These are phyloP conservation scores for Drosophila lacicola DNA, from an alignment of 2,888 invertebrate species.

Conservation along the genomic window DNA sequence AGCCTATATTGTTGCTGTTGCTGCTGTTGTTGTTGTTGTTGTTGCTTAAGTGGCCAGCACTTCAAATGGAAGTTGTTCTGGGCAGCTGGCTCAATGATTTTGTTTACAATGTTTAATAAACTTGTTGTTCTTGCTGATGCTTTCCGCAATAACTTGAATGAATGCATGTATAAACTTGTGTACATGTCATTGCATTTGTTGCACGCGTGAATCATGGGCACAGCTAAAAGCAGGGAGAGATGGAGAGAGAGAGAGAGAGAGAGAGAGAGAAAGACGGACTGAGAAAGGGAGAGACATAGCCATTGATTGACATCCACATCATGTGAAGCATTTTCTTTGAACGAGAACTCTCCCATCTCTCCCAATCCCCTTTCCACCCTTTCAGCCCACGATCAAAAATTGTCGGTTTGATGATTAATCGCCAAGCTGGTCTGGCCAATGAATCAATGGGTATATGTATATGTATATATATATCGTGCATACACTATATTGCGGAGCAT, in stretches of 20 bases:
- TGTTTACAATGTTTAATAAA: slow-evolving; percentile 64
- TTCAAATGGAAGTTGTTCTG: slow-evolving; percentile 44
- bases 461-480: background rate
- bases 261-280: background rate
- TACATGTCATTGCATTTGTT: slow-evolving; percentile 30
- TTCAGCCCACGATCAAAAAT: background rate
- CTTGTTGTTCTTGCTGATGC: slow-evolving; percentile 36
- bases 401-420: slow-evolving; percentile 49
- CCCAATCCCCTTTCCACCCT: background rate
- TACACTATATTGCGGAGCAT: background rate
- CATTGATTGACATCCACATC: slow-evolving; percentile 6
- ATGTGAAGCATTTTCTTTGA: slow-evolving; percentile 23
- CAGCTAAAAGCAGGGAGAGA: too few relatives aligned
- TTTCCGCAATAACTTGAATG: slow-evolving; percentile 15
- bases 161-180: slow-evolving; percentile 44
- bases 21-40: slow-evolving; percentile 10
- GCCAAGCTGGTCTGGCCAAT: slow-evolving; percentile 28
- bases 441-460: slow-evolving; percentile 34
- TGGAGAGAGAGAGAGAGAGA: background rate
- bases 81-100: slow-evolving; percentile 52
- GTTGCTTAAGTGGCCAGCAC: slow-evolving; percentile 49
- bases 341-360: slow-evolving; percentile 13
- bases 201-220: slow-evolving; percentile 25
- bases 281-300: background rate
- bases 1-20: slow-evolving; percentile 9